Evolutionary conservation across 2,888 invertebrate species (phyloP), one percentile per base, ranked within the genome.

Genomic region (Griposia aprilina): DNA sequence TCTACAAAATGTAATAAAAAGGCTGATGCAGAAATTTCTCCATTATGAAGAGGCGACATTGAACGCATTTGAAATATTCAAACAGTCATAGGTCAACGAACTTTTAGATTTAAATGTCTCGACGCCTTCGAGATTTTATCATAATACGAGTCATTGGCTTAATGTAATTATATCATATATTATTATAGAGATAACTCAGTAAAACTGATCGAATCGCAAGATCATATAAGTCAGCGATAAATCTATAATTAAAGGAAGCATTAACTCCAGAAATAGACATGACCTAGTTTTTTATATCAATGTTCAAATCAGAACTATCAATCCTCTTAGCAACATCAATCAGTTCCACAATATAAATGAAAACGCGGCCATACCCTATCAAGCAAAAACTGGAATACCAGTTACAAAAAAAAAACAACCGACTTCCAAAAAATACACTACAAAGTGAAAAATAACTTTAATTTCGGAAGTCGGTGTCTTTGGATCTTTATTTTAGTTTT

Each of bases 51-150:
- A 75, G 62, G 63, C 68, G 73, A 82, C 80, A 77, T 80, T 89
- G 77, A 83, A 89, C 79, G 76, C 70, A 76, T 80, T 85, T 75
- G 62, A 79, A 84, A 84, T 86, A 84, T 84, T 78, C 74, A 79
- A 74, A 78, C 62, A 68, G 81, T 74, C 69, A 45, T 45, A 45
- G 85, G 84, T 85, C 88, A 80, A 78, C 76, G 83, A 88, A 78
- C 88, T 60, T 26, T 59, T 57, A 69, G 69, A 72, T 86, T 87
- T 81, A 60, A 81, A 72, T 82, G 52, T 80, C 62, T 76, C 85
- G 66, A 78, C 76, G 82, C 84, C 78, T 79, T 76, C 41, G 48
- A 80, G 82, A 80, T 86, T 81, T 77, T 62, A 86, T 87, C 84
- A 41, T n/a, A 66, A 70, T 50, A 68, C 57, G 67, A 78, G 65